These are phyloP conservation scores for Leptinotarsa juncta DNA, from an alignment of 2,888 invertebrate genomes.

Conservation along the genomic window DNA sequence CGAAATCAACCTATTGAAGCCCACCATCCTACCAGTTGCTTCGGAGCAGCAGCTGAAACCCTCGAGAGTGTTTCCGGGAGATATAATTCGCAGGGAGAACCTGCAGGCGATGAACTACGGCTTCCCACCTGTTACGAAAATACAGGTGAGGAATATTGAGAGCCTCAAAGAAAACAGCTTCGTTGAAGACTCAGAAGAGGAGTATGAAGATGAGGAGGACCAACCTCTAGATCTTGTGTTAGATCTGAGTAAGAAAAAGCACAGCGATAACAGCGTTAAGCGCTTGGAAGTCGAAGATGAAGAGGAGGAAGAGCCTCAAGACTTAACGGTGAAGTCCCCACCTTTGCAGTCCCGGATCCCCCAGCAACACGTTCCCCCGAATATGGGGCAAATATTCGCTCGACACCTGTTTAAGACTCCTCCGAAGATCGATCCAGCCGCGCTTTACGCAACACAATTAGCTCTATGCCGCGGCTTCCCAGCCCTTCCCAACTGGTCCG, in stretches of 20 bases:
- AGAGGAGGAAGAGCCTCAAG: slow-evolving; percentile 63
- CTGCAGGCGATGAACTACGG: slow-evolving; percentile 54
- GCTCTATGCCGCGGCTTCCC: slow-evolving; percentile 71
- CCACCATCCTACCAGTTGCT: slow-evolving; percentile 41
- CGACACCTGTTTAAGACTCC: slow-evolving; percentile 76
- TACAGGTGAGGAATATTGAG: slow-evolving; percentile 71
- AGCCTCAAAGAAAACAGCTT: slow-evolving; percentile 71
- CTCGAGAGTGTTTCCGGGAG: slow-evolving; percentile 48
- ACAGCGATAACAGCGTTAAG: slow-evolving; percentile 52
- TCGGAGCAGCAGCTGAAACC: slow-evolving; percentile 54
- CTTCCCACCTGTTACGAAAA: slow-evolving; percentile 51
- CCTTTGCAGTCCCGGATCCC: slow-evolving; percentile 51
- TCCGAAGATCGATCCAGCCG: slow-evolving; percentile 72
- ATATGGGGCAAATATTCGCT: slow-evolving; percentile 68
- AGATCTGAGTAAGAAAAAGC: slow-evolving; percentile 83
- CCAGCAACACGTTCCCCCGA: slow-evolving; percentile 42
- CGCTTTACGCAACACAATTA: slow-evolving; percentile 73
- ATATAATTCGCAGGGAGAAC: slow-evolving; percentile 54
- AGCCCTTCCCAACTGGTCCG: slow-evolving; percentile 64
- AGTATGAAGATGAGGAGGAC: slow-evolving; percentile 53
- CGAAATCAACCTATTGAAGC: slow-evolving; percentile 42
- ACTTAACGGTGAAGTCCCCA: slow-evolving; percentile 65
- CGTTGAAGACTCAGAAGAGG: slow-evolving; percentile 57
- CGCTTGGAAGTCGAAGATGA: slow-evolving; percentile 44
- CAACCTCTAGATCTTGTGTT: slow-evolving; percentile 70